Evolutionary conservation across 2,797 vertebrate species (phyloP).

Genomic region (Lacerta viridis): DNA sequence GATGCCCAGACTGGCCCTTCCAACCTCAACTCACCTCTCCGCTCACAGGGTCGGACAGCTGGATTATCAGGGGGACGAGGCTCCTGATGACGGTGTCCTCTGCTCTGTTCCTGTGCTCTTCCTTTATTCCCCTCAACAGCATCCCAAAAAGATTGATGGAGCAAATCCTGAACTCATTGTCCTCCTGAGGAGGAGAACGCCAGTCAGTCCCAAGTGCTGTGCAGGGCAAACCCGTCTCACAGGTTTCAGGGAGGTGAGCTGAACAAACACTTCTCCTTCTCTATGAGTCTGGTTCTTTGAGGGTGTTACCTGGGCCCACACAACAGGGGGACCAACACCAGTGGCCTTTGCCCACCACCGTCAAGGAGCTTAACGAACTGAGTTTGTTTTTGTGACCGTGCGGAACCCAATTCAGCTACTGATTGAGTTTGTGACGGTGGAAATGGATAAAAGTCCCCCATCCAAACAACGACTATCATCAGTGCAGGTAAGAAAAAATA

Average conservation of each 20-base stretch:
- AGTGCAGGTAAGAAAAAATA: too few species aligned
- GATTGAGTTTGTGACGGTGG: too few species aligned
- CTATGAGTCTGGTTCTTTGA: neutral
- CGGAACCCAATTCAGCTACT: too few species aligned
- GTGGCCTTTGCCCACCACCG: neutral
- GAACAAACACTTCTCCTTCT: neutral
- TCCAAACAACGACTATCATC: too few species aligned
- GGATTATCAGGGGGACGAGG: neutral
- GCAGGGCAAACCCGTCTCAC: neutral
- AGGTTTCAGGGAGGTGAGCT: neutral
- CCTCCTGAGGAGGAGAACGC: neutral
- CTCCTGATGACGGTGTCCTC: neutral
- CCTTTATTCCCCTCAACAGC: neutral
- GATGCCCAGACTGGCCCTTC: too few species aligned
- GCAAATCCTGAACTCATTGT: neutral
- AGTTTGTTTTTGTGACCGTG: too few species aligned
- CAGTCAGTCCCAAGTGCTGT: too few species aligned
- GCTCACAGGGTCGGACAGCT: neutral
- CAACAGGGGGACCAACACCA: neutral
- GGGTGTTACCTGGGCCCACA: too few species aligned
- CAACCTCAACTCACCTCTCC: conserved; percentile 17
- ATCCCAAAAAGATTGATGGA: neutral
- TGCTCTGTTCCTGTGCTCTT: accelerated
- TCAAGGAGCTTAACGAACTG: neutral
- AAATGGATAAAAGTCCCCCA: too few species aligned